These are phyloP conservation scores for Melieria picta DNA, from an alignment of 2,888 invertebrate genomes.

Conservation along the genomic window DNA sequence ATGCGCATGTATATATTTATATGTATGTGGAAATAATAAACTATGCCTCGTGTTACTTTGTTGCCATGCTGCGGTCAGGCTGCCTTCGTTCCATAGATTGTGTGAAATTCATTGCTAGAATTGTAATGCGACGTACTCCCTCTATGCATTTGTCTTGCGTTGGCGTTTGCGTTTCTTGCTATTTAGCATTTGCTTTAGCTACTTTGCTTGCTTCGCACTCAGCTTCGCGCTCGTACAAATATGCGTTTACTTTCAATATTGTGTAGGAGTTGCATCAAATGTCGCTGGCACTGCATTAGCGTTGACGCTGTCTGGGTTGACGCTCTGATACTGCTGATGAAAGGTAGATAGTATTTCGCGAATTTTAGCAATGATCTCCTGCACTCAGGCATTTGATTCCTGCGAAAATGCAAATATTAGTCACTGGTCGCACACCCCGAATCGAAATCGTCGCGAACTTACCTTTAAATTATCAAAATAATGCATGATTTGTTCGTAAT, in stretches of 20 bases:
- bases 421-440: not conserved
- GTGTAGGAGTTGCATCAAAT: conserved; percentile 62
- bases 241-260: conserved; percentile 38
- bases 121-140: not conserved
- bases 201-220: not conserved
- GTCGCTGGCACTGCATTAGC: conserved; percentile 53
- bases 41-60: not conserved
- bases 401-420: not conserved
- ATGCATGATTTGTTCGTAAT: conserved; percentile 97
- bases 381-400: conserved; percentile 88
- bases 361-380: conserved; percentile 87
- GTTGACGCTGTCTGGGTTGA: conserved; percentile 30
- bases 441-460: conserved; percentile 44
- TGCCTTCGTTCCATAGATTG: too few species aligned
- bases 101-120: not conserved
- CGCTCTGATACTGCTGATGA: conserved; percentile 69
- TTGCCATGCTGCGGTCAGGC: not conserved
- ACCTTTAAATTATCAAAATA: conserved; percentile 98
- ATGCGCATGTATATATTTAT: not conserved
- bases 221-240: not conserved
- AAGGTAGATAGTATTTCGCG: conserved; percentile 81
- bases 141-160: too few species aligned
- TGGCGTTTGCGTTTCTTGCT: not conserved
- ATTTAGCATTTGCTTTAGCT: not conserved
- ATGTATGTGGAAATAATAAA: not conserved